Conservation (phyloP, 2,888 invertebrate species). For the Meandrusa payeni region DNA sequence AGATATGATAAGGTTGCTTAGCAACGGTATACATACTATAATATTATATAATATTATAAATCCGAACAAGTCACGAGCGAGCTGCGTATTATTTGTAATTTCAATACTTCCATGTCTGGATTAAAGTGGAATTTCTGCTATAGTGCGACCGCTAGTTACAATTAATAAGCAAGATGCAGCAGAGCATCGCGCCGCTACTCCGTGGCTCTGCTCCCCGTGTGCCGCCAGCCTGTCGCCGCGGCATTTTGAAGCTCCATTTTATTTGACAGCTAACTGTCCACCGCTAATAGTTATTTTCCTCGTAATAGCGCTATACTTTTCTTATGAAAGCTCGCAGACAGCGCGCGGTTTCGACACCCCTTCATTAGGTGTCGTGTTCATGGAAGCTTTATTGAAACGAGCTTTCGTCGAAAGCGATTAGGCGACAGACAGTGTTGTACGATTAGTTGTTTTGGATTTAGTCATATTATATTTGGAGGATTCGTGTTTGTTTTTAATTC, state of each 20-base stretch:
- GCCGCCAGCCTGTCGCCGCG: background rate
- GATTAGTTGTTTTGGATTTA: conserved; percentile 13
- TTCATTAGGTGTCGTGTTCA: conserved; percentile 16
- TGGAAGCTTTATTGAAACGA: conserved; percentile 9
- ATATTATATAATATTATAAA: too few relatives aligned
- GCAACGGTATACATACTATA: too few relatives aligned
- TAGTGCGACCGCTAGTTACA: too few relatives aligned
- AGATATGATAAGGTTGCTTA: too few relatives aligned
- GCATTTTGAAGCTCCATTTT: conserved; percentile 3
- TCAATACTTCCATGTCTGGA: too few relatives aligned
- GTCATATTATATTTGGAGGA: conserved; percentile 8
- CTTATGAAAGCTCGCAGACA: conserved; percentile 8
- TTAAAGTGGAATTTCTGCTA: too few relatives aligned
- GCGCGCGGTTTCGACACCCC: conserved; percentile 12
- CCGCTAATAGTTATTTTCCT: conserved; percentile 28
- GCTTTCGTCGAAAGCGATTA: conserved; percentile 15
- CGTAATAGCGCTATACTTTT: conserved; percentile 22
- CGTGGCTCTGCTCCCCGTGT: background rate
- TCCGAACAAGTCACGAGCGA: too few relatives aligned
- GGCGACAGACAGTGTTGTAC: conserved; percentile 1
- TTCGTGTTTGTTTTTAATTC: conserved; percentile 6
- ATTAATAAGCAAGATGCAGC: too few relatives aligned
- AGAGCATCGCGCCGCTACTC: too few relatives aligned
- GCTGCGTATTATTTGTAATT: too few relatives aligned
- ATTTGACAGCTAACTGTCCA: conserved; percentile 27